These are phyloP conservation scores for Bursaphelenchus mucronatus DNA, from an alignment of 1,140 invertebrate species.

Conservation along the genomic window DNA sequence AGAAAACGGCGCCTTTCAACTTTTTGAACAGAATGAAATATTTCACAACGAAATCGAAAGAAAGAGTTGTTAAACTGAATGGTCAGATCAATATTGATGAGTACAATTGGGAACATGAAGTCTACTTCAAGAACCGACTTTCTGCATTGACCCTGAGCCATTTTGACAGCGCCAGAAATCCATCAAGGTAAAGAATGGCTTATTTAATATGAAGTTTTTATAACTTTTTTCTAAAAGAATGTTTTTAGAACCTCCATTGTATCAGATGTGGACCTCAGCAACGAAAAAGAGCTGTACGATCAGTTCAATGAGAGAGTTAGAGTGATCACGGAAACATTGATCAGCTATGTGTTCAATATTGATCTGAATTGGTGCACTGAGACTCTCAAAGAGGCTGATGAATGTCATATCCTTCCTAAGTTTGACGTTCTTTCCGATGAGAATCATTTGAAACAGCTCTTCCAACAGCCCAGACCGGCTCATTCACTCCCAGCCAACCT, in stretches of 20 bases:
- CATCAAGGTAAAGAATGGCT: conserved; percentile 22
- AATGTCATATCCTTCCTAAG: conserved; percentile 29
- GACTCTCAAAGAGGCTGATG: conserved; percentile 11
- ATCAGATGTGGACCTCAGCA: conserved; percentile 24
- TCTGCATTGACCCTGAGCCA: conserved; percentile 41
- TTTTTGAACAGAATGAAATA: conserved; percentile 64
- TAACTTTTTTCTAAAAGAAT: conserved; percentile 3
- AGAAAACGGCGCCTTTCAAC: conserved; percentile 72
- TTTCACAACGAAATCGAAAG: conserved; percentile 66
- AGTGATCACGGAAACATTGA: conserved; percentile 32
- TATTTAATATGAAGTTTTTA: conserved; percentile 1
- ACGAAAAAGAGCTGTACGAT: conserved; percentile 12
- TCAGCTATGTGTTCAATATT: conserved; percentile 38
- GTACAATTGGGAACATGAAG: conserved; percentile 92
- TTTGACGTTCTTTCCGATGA: conserved; percentile 20
- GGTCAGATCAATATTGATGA: conserved; percentile 90
- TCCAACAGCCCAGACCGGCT: conserved; percentile 39
- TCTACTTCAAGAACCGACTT: conserved; percentile 78
- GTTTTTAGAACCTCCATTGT: conserved; percentile 40
- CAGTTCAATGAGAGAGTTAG: conserved; percentile 30
- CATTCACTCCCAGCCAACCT: conserved; percentile 11
- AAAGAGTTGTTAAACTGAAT: conserved; percentile 86
- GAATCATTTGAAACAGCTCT: conserved; percentile 34
- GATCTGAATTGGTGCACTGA: conserved; percentile 24
- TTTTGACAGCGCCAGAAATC: conserved; percentile 27